A percentile compares a stretch with the other conserved stretches of the same genome.
phyloP scores from a whole-genome alignment of 2,113 vertebrate genomes.

The Erythrocercus mccallii region DNA sequence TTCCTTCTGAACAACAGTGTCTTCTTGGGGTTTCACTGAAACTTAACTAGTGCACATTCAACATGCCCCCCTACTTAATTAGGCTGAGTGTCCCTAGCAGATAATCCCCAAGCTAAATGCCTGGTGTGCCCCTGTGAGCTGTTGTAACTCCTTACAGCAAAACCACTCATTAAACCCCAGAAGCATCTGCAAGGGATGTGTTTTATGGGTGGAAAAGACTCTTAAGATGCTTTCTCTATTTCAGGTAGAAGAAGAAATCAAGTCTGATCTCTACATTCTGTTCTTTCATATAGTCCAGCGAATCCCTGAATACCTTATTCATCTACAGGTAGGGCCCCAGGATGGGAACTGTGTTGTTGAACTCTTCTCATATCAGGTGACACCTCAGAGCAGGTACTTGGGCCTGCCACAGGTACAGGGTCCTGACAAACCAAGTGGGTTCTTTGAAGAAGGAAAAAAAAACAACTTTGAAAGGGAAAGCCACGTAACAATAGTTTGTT shows the following conservation, averaged over 20 bases:
- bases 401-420: not conserved
- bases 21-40: not conserved
- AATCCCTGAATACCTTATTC: constrained; percentile 91
- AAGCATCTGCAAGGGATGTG: not conserved
- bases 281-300: constrained; percentile 94
- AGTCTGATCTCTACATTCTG: constrained; percentile 87
- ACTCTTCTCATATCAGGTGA: not conserved
- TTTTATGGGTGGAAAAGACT: not conserved
- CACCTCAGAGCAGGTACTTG: not conserved
- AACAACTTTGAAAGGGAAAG: not conserved
- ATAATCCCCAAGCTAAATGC: not conserved
- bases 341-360: not conserved
- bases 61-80: not conserved
- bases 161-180: not conserved
- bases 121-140: not conserved
- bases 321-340: constrained; percentile 82
- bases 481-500: not conserved
- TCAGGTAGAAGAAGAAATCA: constrained; percentile 87
- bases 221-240: constrained; percentile 4
- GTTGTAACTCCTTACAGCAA: not conserved
- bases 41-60: not conserved
- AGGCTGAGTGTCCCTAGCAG: not conserved
- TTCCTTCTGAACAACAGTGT: not conserved
- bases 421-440: not conserved
- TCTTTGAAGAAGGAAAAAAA: not conserved